Conservation (phyloP, 2,797 vertebrate species). For the Betta splendens region DNA sequence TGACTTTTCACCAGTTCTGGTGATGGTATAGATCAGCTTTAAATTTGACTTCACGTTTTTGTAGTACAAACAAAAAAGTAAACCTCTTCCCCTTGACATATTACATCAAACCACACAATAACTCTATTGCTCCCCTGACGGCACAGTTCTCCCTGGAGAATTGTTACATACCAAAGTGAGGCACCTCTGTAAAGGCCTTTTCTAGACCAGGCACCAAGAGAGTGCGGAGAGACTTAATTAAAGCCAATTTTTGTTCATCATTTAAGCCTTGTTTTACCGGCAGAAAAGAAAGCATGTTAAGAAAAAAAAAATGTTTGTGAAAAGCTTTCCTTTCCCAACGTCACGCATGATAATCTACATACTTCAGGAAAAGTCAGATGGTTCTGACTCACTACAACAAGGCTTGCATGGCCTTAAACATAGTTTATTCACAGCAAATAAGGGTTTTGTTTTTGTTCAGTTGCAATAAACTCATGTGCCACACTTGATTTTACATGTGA, state of each 20-base stretch:
- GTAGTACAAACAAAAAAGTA: not conserved
- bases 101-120: slow-evolving; percentile 8
- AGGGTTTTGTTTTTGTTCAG: no score
- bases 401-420: not conserved
- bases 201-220: slow-evolving; percentile 38
- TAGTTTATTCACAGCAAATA: not conserved
- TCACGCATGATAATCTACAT: slow-evolving; percentile 6
- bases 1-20: not conserved
- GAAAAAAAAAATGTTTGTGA: not conserved
- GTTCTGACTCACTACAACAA: slow-evolving; percentile 1
- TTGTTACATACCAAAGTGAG: slow-evolving; percentile 33
- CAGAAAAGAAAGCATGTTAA: slow-evolving; percentile 15
- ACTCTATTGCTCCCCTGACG: slow-evolving; percentile 16
- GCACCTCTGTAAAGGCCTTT: slow-evolving; percentile 31
- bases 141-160: slow-evolving; percentile 35
- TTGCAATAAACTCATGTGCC: no score
- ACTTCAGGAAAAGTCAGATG: not conserved
- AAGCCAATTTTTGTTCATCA: slow-evolving; percentile 39
- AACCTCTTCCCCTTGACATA: not conserved
- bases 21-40: not conserved
- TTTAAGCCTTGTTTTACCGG: slow-evolving; percentile 32
- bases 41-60: not conserved
- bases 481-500: no score
- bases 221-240: slow-evolving; percentile 48
- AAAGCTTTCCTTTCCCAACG: slow-evolving; percentile 3